Base-by-base conservation (phyloP, 2,113 vertebrate genomes). In the Macquaria ambigua region DNA sequence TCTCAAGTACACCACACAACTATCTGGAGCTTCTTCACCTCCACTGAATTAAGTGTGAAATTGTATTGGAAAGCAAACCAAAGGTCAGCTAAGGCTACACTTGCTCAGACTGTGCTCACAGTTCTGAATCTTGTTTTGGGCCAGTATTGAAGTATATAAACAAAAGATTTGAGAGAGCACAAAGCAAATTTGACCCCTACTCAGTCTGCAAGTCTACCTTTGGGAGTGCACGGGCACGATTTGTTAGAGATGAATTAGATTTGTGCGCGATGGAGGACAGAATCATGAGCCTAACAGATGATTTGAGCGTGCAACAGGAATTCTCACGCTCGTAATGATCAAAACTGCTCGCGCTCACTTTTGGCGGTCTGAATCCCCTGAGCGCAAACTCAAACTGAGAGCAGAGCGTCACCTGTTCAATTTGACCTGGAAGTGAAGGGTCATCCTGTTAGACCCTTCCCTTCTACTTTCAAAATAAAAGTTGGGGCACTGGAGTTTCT, bases 41-140 rank as follows among this genome's bases (percentile, higher is more conserved):
- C 11, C 37, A 56, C 77, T 56, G 89, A 93, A 93, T 93, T 84
- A 85, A 84, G 84, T 87, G 87, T 89, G 89, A 91, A 95, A 94
- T 89, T 89, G 83, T 70, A 79, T 71, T 79, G 75, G 86, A 88
- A 87, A 71, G 55, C 59, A 89, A 90, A 84, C 80, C 74, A 34
- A 72, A 93, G 73, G 78, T 67, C 34, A 71, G 81, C 76, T 43
- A 23, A 52, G 70, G 50, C 81, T 52, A 43, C 77, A 77, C 61
- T 84, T 70, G 68, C 50, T 68, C 58, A 58, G 79, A 53, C 55
- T 77, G 23, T 73, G 43, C 77, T 67, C 75, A 77, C 56, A 53
- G 41, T 66, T 81, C 61, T 39, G 71, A 79, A 87, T 67, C 83
- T 76, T 56, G n/a, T 89, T 86, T 90, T 34, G 16, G 25, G 21